Conservation (phyloP, 2,888 invertebrate genomes). For the Andrena hattorfiana region DNA sequence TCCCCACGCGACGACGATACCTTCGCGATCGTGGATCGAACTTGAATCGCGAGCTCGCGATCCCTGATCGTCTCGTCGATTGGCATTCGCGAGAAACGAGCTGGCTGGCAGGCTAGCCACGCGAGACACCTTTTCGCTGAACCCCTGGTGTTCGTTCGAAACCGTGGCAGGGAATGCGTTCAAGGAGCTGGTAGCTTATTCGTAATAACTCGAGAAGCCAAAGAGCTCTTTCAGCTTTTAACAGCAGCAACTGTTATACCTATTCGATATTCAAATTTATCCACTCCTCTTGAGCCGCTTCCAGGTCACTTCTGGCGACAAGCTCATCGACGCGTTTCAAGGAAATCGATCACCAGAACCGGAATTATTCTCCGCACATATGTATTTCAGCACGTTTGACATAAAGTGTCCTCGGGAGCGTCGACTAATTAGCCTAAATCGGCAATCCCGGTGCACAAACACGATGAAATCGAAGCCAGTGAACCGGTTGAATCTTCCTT, state of each 20-base stretch:
- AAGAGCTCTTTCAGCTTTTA: too few relatives aligned
- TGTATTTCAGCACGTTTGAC: neutral
- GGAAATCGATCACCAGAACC: too few relatives aligned
- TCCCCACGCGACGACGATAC: constrained; percentile 31
- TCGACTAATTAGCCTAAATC: constrained; percentile 37
- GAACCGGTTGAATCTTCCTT: constrained; percentile 46
- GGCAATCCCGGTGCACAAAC: neutral
- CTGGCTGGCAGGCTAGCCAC: neutral
- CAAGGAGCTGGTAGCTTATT: too few relatives aligned
- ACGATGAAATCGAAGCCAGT: constrained; percentile 16
- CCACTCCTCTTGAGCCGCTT: too few relatives aligned
- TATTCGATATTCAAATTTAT: too few relatives aligned
- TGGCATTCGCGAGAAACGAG: constrained; percentile 33
- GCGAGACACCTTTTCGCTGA: neutral
- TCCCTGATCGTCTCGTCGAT: constrained; percentile 26
- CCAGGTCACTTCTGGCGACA: too few relatives aligned
- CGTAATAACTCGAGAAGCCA: too few relatives aligned
- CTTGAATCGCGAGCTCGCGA: constrained; percentile 45
- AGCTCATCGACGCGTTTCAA: too few relatives aligned
- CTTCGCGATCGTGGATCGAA: constrained; percentile 55
- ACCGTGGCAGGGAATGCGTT: neutral
- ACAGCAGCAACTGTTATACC: too few relatives aligned
- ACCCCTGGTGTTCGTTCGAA: neutral
- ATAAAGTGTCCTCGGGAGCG: neutral
- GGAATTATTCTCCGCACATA: too few relatives aligned